phyloP scores from a whole-genome alignment of 1,140 invertebrate species.

The Bombus waltoni region DNA sequence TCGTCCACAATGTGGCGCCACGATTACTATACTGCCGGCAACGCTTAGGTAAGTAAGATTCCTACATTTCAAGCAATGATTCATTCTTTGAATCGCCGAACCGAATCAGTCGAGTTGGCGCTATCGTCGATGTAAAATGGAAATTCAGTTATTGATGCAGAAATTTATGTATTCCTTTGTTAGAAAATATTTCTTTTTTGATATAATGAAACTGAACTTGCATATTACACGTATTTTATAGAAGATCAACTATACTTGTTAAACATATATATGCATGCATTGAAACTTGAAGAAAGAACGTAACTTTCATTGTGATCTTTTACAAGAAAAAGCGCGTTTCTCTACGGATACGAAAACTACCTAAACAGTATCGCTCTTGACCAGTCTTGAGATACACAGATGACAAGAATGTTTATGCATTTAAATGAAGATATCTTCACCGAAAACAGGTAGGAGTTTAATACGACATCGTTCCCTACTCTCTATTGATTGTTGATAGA shows the following conservation, averaged over 20 bases:
- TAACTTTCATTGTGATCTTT: neutral
- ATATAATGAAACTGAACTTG: neutral
- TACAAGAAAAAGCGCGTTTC: neutral
- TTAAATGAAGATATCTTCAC: slow-evolving; percentile 17
- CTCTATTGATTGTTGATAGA: slow-evolving; percentile 1
- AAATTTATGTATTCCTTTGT: neutral
- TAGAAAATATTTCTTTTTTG: neutral
- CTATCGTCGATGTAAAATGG: neutral
- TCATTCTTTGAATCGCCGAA: neutral
- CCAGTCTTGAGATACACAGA: neutral
- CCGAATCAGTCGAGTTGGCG: neutral
- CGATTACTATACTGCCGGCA: neutral
- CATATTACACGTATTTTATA: neutral
- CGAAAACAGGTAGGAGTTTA: neutral
- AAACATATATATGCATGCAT: no score
- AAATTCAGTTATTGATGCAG: neutral
- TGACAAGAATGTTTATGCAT: neutral
- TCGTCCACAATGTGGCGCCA: slow-evolving; percentile 25
- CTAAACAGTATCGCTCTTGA: neutral
- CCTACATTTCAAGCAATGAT: neutral
- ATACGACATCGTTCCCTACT: neutral
- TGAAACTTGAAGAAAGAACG: neutral
- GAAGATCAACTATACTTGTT: neutral
- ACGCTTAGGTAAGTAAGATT: slow-evolving; percentile 6
- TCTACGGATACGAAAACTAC: no score